These are phyloP conservation scores for Phenganax marumi DNA, from an alignment of 92 coral and sea anemone species.

Conservation along the genomic window DNA sequence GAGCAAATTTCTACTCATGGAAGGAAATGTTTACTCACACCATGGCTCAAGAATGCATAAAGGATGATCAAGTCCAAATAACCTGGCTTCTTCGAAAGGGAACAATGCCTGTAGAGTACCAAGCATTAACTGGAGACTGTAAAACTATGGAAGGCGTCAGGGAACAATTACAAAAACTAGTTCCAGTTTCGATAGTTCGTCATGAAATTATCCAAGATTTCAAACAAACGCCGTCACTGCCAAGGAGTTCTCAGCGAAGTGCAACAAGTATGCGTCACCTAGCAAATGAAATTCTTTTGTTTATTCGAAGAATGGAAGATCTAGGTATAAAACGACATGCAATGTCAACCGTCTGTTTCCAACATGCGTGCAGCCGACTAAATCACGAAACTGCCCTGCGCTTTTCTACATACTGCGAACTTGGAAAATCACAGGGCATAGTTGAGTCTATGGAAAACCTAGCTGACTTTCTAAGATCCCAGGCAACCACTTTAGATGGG, in stretches of 20 bases:
- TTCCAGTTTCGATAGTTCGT: not conserved
- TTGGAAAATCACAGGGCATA: not conserved
- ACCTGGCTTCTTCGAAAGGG: not conserved
- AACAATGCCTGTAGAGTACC: not conserved
- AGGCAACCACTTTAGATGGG: too few species aligned
- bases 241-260: not conserved
- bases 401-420: not conserved
- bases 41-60: not conserved
- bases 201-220: not conserved
- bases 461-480: too few species aligned
- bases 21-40: constrained; percentile 2
- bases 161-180: not conserved
- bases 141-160: not conserved
- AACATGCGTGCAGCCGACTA: not conserved
- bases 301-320: not conserved
- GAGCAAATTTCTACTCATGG: constrained; percentile 8
- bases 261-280: not conserved
- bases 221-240: too few species aligned
- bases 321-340: not conserved
- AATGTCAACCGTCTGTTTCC: not conserved
- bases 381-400: not conserved
- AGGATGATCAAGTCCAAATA: not conserved
- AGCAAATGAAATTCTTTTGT: not conserved
- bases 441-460: too few species aligned
- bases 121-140: not conserved